Base-by-base conservation (phyloP, 1,140 invertebrate species). In the Euura lappo region DNA sequence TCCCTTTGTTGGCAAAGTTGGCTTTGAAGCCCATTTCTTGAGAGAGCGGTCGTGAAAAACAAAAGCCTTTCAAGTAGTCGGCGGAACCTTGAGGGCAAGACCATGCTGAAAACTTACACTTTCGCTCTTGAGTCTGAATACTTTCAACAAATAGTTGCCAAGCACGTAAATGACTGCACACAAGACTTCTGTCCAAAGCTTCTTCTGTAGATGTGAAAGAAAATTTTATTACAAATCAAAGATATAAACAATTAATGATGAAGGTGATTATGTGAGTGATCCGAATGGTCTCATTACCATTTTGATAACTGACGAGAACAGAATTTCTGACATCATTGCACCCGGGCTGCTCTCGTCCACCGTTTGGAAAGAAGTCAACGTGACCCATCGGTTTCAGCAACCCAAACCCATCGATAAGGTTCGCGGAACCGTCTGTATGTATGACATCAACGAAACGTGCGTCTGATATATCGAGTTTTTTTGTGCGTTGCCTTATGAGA, bases 391-490 rank as follows among this genome's bases (percentile, higher is more conserved):
- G 90, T 81, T 84, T 88, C 67, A 87, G 84, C 69, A 93, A 91
- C 0, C 95, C 95, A 72, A 96, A 91, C 0, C 94, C 87, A 1
- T 95, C 95, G 0, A 93, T 92, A 47, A 88, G 86, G 65, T 84
- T 84, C 4, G 79, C 73, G 0, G 86, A 85, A 3, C 93, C 94
- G 81, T 95, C 95, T 0, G 94, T 96, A 79, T 96, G 95, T 80
- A 97, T 95, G 44, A 95, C 93, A 80, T 97, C 95, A 2, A 97
- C 95, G 28, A 96, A 91, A 69, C 90, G 86, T 8, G 96, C 96
- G 79, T 97, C 96, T 0, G 90, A 90, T 2, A 93, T 92, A 80
- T 96, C 95, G 2, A 97, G 84, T 70, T 88, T 93, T 79, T 83
- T 79, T 3, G 83, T 79, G 65, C 79, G 88, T 74, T 89, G 85